A percentile compares a stretch with the other conserved stretches of the same genome.
Conservation (phyloP, 2,888 invertebrate genomes). For the Encarsia formosa region DNA sequence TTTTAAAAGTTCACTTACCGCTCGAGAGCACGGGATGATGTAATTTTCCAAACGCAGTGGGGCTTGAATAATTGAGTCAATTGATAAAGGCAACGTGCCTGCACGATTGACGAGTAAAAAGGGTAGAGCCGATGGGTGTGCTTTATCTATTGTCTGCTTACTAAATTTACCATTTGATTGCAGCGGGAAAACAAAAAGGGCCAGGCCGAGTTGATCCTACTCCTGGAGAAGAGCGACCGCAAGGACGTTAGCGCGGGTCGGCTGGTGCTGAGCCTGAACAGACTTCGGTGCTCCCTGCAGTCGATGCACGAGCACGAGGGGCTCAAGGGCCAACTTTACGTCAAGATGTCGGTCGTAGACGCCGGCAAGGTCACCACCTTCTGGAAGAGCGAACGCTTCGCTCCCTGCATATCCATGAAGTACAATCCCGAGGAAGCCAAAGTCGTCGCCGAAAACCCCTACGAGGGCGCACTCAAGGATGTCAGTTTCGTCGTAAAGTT, state of each 20-base stretch:
- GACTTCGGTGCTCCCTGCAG: slow-evolving; percentile 64
- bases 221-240: slow-evolving; percentile 60
- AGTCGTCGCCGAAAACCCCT: slow-evolving; percentile 59
- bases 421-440: slow-evolving; percentile 66
- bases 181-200: slow-evolving; percentile 69
- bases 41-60: slow-evolving; percentile 4
- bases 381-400: slow-evolving; percentile 73
- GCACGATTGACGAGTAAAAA: slow-evolving; percentile 1
- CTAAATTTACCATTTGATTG: not conserved
- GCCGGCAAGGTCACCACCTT: slow-evolving; percentile 57
- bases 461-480: slow-evolving; percentile 60
- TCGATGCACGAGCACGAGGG: slow-evolving; percentile 71
- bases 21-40: not conserved
- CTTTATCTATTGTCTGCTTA: no score
- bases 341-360: slow-evolving; percentile 73
- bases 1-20: not conserved
- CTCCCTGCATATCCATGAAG: slow-evolving; percentile 72
- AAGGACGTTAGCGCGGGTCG: slow-evolving; percentile 63
- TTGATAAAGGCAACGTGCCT: slow-evolving; percentile 15
- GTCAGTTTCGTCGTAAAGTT: slow-evolving; percentile 65
- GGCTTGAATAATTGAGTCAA: slow-evolving; percentile 25
- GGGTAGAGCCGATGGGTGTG: no score
- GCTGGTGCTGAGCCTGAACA: slow-evolving; percentile 61
- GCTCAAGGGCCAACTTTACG: slow-evolving; percentile 67
- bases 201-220: slow-evolving; percentile 62